Evolutionary conservation across 1,140 invertebrate genomes (phyloP).

Genomic region (Venturia canescens): DNA sequence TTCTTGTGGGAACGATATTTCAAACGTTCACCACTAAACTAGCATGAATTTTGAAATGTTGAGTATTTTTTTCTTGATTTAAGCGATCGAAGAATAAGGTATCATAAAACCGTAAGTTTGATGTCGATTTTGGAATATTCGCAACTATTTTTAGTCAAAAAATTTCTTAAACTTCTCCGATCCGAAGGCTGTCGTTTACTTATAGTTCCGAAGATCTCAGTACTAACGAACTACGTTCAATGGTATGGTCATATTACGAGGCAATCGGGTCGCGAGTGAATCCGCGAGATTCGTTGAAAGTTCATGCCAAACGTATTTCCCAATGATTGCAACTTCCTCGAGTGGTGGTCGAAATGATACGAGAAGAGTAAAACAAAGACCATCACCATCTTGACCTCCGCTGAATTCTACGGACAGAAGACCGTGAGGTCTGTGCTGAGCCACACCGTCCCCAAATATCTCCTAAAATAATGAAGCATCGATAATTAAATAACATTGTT

Average conservation of each 20-base stretch:
- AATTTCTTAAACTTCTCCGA: neutral
- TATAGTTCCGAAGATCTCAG: neutral
- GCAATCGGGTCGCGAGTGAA: constrained; percentile 81
- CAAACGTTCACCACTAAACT: neutral
- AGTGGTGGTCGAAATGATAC: constrained; percentile 91
- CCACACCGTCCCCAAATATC: constrained; percentile 91
- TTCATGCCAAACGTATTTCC: constrained; percentile 93
- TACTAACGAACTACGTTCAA: constrained; percentile 88
- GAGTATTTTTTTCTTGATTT: neutral
- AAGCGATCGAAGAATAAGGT: neutral
- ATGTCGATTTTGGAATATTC: neutral
- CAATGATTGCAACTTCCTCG: constrained; percentile 90
- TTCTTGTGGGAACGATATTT: neutral
- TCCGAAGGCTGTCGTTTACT: neutral
- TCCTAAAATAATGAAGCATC: constrained; percentile 78
- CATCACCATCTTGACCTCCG: constrained; percentile 82
- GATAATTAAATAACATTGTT: too few relatives aligned
- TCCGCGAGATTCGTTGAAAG: constrained; percentile 84
- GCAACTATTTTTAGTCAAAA: neutral
- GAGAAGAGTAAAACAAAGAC: constrained; percentile 88
- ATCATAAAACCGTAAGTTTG: neutral
- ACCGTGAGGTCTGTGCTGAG: constrained; percentile 90
- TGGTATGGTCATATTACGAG: constrained; percentile 85
- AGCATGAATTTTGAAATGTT: neutral
- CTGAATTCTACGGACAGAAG: constrained; percentile 82